Evolutionary conservation across 2,888 invertebrate genomes (phyloP).

Genomic region (Hirtodrosophila histrioides): DNA sequence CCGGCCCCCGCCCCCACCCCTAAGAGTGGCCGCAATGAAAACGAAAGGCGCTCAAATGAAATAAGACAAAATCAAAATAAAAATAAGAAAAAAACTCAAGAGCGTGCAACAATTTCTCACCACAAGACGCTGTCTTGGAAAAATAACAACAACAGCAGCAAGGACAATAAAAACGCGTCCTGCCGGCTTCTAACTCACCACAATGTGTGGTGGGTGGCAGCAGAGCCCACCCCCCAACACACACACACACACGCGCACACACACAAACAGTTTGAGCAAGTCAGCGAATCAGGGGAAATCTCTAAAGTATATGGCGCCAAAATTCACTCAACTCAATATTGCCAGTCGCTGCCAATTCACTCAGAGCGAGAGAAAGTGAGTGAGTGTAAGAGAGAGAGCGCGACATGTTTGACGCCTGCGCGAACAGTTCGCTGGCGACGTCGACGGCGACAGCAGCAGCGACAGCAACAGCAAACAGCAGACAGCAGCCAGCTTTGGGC

Average conservation of each 20-base stretch:
- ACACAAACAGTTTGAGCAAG: slow-evolving; percentile 46
- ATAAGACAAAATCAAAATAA: slow-evolving; percentile 8
- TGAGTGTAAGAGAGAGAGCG: slow-evolving; percentile 22
- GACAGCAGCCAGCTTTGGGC: slow-evolving; percentile 16
- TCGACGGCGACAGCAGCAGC: slow-evolving; percentile 25
- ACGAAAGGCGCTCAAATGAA: slow-evolving; percentile 62
- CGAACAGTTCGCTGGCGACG: slow-evolving; percentile 25
- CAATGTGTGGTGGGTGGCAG: slow-evolving; percentile 43
- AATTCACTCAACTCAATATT: slow-evolving; percentile 48
- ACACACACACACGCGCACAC: slow-evolving; percentile 12
- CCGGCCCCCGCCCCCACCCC: slow-evolving; percentile 3
- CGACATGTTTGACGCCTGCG: slow-evolving; percentile 51
- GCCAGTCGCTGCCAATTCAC: slow-evolving; percentile 34
- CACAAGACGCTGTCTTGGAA: slow-evolving; percentile 74
- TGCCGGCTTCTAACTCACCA: slow-evolving; percentile 72
- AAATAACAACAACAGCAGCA: slow-evolving; percentile 22
- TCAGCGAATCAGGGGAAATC: slow-evolving; percentile 76
- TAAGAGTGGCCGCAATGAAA: slow-evolving; percentile 59
- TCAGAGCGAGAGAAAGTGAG: slow-evolving; percentile 32
- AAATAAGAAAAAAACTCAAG: slow-evolving; percentile 55
- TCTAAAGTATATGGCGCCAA: slow-evolving; percentile 51
- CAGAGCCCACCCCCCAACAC: slow-evolving; percentile 3
- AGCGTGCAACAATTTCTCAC: slow-evolving; percentile 76
- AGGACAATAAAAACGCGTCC: slow-evolving; percentile 24
- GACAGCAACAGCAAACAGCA: slow-evolving; percentile 13